phyloP scores from a whole-genome alignment of 2,888 invertebrate species.

The Serrognathus titanus region DNA sequence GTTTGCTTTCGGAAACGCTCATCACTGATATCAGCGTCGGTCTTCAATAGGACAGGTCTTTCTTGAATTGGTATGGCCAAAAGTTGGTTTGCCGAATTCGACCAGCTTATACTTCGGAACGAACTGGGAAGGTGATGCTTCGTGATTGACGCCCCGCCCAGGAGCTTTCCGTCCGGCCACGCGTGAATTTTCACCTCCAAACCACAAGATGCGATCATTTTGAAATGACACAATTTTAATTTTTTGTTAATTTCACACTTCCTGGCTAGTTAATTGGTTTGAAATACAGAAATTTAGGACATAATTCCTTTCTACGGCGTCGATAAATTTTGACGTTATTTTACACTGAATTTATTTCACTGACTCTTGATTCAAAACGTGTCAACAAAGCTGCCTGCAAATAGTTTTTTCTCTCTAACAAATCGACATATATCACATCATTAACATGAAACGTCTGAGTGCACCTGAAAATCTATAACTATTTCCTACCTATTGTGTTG shows the following conservation, averaged over 20 bases:
- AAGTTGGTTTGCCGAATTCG: constrained; percentile 30
- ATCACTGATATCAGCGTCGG: neutral
- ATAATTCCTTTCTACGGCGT: neutral
- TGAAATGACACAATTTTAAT: neutral
- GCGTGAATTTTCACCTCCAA: constrained; percentile 56
- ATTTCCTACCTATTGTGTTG: too few relatives aligned
- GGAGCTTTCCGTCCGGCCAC: constrained; percentile 48
- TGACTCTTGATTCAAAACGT: too few relatives aligned
- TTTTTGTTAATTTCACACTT: neutral
- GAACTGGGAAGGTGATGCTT: constrained; percentile 26
- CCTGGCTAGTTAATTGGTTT: too few relatives aligned
- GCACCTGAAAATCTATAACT: too few relatives aligned
- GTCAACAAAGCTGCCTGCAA: too few relatives aligned
- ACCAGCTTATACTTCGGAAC: constrained; percentile 39
- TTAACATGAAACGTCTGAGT: too few relatives aligned
- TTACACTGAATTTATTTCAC: neutral
- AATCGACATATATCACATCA: too few relatives aligned
- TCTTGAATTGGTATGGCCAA: constrained; percentile 9
- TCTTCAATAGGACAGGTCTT: constrained; percentile 10
- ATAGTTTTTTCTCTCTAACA: too few relatives aligned
- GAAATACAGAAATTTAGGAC: neutral
- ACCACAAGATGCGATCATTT: constrained; percentile 54
- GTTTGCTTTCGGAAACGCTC: constrained; percentile 3
- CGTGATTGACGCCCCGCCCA: constrained; percentile 33
- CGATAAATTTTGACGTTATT: neutral